Conservation (phyloP, 2,888 invertebrate genomes). For the Lycophotia porphyrea region DNA sequence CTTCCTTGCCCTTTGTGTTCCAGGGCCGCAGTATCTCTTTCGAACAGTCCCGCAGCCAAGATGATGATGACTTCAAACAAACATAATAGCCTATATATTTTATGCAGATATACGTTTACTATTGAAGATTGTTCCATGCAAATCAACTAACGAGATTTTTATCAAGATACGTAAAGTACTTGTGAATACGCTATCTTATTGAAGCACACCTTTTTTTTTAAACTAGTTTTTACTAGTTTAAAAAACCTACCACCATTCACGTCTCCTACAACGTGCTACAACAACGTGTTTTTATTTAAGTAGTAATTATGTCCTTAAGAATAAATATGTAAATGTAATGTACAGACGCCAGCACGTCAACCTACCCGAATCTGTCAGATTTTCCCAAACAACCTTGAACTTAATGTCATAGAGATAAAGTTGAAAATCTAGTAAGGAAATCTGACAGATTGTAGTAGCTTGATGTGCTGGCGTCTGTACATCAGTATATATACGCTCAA, state of each 20-base stretch:
- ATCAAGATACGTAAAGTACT: background rate
- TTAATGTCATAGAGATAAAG: no score
- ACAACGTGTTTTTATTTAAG: conserved; percentile 36
- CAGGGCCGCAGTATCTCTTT: no score
- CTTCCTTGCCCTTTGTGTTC: no score
- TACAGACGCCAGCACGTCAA: no score
- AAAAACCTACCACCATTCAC: conserved; percentile 28
- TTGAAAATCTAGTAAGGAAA: no score
- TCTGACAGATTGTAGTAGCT: no score
- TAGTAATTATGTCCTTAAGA: conserved; percentile 10
- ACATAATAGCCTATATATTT: background rate
- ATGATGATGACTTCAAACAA: background rate
- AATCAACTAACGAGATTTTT: background rate
- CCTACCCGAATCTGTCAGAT: no score
- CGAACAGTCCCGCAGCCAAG: no score
- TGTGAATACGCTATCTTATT: conserved; percentile 5
- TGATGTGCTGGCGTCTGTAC: no score
- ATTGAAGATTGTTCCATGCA: background rate
- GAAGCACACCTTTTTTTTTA: no score
- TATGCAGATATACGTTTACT: background rate
- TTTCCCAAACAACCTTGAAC: no score
- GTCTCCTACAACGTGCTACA: conserved; percentile 40
- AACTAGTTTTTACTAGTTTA: no score
- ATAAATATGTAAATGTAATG: conserved; percentile 32
- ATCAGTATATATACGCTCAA: conserved; percentile 7